phyloP scores from a whole-genome alignment of 1,140 invertebrate species.

The Pantala flavescens region DNA sequence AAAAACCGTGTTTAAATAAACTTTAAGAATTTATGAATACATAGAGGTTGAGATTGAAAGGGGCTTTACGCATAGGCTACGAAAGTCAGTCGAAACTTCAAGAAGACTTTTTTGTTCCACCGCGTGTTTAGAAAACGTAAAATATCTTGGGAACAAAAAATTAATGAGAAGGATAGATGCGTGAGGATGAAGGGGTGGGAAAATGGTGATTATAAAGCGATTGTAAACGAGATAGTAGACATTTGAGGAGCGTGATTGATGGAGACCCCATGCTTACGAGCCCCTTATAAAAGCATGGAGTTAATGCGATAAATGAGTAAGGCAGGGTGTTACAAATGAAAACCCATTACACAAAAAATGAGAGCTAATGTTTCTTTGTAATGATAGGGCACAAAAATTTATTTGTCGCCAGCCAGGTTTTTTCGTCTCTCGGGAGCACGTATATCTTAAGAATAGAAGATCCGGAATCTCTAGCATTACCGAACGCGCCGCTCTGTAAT shows the following conservation, averaged over 20 bases:
- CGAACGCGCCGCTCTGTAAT: too few relatives aligned
- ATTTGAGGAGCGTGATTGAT: slow-evolving; percentile 1
- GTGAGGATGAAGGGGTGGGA: too few relatives aligned
- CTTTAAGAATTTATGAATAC: too few relatives aligned
- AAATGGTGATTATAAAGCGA: slow-evolving; percentile 3
- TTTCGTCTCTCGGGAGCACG: background rate
- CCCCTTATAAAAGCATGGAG: background rate
- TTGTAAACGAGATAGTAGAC: background rate
- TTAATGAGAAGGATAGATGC: background rate
- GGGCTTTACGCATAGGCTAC: background rate
- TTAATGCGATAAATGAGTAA: background rate
- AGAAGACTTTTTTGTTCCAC: background rate
- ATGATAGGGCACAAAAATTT: background rate
- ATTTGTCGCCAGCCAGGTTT: background rate
- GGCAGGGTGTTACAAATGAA: slow-evolving; percentile 4
- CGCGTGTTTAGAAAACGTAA: slow-evolving; percentile 1
- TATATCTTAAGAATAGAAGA: too few relatives aligned
- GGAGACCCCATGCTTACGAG: background rate
- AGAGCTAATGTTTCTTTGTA: slow-evolving; percentile 2
- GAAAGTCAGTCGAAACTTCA: background rate
- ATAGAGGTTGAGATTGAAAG: background rate
- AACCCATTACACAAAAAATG: slow-evolving; percentile 7
- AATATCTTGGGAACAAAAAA: background rate
- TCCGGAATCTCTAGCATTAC: too few relatives aligned
- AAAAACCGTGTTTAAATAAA: too few relatives aligned